Evolutionary conservation across 2,797 vertebrate genomes (phyloP), one percentile per base, ranked within the genome.

Genomic region (Lates japonicus): DNA sequence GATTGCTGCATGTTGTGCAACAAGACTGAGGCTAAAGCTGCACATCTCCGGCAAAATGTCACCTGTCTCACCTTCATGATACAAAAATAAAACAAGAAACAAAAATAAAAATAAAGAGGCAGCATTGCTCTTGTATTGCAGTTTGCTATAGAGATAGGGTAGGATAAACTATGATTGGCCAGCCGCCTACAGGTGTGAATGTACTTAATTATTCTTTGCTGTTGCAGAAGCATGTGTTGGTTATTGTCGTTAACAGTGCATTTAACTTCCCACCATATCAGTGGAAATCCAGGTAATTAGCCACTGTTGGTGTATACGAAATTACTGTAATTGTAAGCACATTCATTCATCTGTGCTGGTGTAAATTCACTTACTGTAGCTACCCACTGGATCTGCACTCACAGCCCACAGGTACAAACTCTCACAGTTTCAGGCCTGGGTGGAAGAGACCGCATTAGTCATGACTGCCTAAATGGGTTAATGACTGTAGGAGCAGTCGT

Each of bases 201-300:
- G 22, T 0, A 13, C 74, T 5, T 39, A 1, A 12, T 64, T 58
- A 39, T 63, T 58, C 20, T 63, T 60, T 52, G 22, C n/a, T 63
- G 8, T 51, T 29, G 22, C 22, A 62, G 41, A 74, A 65, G 31
- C 39, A 54, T 17, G 46, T 58, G 37, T 29, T 63, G 48, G 29
- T 72, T 42, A 63, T 72, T 66, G 29, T 46, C 25, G 70, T 49
- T 29, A 49, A 49, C 44, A 64, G 55, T 49, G 48, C 60, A 33
- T 60, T 78, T 61, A 74, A 52, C 65, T 59, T 19, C 59, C 46
- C 61, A 13, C 55, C n/a, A 31, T 25, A 37, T 29, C 55, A 6
- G 35, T 64, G 49, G 39, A 59, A 76, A 80, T 66, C 48, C 54
- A 72, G 51, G 35, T 70, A 51, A 79, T 78, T 65, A 35, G 20